Percentiles rank a stretch among this genome's conserved stretches.
Conservation (phyloP, 2,113 vertebrate species). For the Synchiropus splendidus region DNA sequence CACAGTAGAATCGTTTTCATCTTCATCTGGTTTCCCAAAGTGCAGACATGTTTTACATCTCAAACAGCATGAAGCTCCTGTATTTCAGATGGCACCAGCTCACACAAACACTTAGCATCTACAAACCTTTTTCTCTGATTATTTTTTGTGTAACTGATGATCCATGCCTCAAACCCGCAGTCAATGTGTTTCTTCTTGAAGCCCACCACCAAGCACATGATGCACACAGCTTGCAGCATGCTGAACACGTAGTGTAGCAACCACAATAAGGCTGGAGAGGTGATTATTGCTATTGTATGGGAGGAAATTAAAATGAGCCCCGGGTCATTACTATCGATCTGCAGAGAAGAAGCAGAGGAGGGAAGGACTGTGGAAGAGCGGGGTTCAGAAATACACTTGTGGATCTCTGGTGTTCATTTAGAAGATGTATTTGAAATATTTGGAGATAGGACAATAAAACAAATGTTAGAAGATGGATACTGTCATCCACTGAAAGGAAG, state of each 20-base stretch:
- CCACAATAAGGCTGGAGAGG: conserved; percentile 32
- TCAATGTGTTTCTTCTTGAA: conserved; percentile 9
- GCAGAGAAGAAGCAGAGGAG: conserved; percentile 12
- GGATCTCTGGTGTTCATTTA: too few species aligned
- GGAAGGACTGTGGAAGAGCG: neutral
- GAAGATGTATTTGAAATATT: too few species aligned
- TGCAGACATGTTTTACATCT: too few species aligned
- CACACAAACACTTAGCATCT: too few species aligned
- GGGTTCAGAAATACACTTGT: neutral
- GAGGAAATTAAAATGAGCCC: conserved; percentile 57
- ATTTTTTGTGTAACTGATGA: too few species aligned
- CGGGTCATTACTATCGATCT: conserved; percentile 57
- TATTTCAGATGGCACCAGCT: too few species aligned
- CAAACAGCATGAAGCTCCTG: too few species aligned
- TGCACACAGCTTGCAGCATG: conserved; percentile 17
- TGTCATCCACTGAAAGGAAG: too few species aligned
- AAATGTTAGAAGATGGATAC: too few species aligned
- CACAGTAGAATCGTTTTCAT: conserved; percentile 25
- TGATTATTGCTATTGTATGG: conserved; percentile 50
- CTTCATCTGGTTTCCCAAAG: neutral
- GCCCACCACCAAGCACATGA: neutral
- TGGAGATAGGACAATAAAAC: too few species aligned
- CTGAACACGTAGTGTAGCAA: conserved; percentile 33
- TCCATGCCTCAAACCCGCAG: too few species aligned
- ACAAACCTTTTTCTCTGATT: too few species aligned